These are phyloP conservation scores for Seriola dumerili DNA, from an alignment of 2,113 vertebrate species.

Conservation along the genomic window DNA sequence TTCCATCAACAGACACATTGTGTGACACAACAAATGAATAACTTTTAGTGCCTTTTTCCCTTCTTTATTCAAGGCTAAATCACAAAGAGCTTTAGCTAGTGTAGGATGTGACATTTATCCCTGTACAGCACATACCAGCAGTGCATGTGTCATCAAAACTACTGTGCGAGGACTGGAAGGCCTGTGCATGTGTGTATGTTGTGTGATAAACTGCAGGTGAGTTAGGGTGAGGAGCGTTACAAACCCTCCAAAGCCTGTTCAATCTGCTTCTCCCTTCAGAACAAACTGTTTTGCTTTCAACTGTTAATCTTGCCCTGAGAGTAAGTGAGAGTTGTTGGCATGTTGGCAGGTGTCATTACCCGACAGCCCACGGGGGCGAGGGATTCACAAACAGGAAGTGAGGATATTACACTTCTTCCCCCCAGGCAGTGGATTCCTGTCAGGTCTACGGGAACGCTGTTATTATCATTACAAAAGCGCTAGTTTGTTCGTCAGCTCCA, in stretches of 20 bases:
- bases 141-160: not conserved
- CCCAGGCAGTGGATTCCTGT: slow-evolving; percentile 48
- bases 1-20: slow-evolving; percentile 57
- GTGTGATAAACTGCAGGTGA: slow-evolving; percentile 27
- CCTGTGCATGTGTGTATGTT: not conserved
- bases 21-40: slow-evolving; percentile 48
- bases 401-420: slow-evolving; percentile 63
- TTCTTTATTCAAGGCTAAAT: slow-evolving; percentile 14
- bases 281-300: slow-evolving; percentile 61
- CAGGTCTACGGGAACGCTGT: slow-evolving; percentile 30
- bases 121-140: not conserved
- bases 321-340: slow-evolving; percentile 54
- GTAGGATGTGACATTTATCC: slow-evolving; percentile 14
- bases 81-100: slow-evolving; percentile 1
- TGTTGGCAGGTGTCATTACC: slow-evolving; percentile 78
- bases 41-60: slow-evolving; percentile 15
- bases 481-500: slow-evolving; percentile 40
- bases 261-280: slow-evolving; percentile 58
- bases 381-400: slow-evolving; percentile 71
- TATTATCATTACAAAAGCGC: slow-evolving; percentile 55
- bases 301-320: slow-evolving; percentile 73
- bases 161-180: not conserved
- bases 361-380: slow-evolving; percentile 43
- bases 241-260: slow-evolving; percentile 49
- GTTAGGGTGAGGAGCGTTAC: slow-evolving; percentile 32